These are phyloP conservation scores for Apis laboriosa DNA, from an alignment of 1,140 invertebrate species.

Conservation along the genomic window DNA sequence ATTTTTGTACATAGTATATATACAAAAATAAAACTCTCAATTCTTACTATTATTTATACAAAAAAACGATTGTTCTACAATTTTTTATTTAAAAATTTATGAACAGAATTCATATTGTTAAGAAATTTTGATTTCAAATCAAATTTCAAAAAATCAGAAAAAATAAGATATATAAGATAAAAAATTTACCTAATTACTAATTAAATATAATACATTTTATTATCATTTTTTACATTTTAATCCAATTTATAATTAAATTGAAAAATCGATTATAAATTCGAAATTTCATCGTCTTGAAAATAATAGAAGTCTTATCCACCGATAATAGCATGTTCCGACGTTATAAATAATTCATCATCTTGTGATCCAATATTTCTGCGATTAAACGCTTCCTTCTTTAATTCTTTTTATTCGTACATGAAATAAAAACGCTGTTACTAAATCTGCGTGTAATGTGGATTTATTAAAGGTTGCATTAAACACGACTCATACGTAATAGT, in stretches of 20 bases:
- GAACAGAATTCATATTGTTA: no score
- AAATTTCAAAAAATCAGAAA: not conserved
- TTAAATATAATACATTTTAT: not conserved
- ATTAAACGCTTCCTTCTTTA: not conserved
- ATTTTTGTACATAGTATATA: no score
- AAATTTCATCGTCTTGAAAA: not conserved
- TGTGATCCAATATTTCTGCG: not conserved
- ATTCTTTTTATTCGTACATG: not conserved
- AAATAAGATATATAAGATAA: not conserved
- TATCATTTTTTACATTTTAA: not conserved
- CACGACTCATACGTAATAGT: constrained; percentile 55
- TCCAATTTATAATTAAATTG: not conserved
- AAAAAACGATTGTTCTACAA: not conserved
- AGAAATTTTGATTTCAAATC: not conserved
- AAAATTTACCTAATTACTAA: not conserved
- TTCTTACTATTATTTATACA: not conserved
- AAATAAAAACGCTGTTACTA: constrained; percentile 36
- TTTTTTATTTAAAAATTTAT: not conserved
- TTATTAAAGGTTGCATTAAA: constrained; percentile 59
- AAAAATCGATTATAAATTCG: not conserved
- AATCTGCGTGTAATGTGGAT: constrained; percentile 41
- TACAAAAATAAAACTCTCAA: no score
- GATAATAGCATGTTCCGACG: not conserved
- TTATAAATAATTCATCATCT: not conserved
- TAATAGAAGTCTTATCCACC: not conserved